Base-by-base conservation (phyloP, 2,888 invertebrate genomes). In the Cryptocephalus primarius region DNA sequence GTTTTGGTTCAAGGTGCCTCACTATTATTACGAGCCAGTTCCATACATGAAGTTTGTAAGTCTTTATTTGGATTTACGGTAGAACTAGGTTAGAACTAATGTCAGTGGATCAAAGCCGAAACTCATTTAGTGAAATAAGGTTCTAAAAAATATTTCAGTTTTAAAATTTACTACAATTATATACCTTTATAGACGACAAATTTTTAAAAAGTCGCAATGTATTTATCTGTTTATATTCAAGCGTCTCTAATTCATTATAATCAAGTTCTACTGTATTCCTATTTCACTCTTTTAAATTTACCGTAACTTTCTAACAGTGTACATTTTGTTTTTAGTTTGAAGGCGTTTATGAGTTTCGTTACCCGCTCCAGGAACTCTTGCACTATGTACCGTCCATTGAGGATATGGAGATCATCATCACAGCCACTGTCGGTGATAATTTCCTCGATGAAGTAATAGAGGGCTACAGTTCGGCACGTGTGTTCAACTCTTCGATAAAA, bases 301-400 rank as follows among this genome's bases (percentile, higher is more conserved):
- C 22, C 6, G 2, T 6, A 33, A 47, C 31, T 42, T 39, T 38
- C 36, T 42, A 4, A 39, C 2, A 11, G 2, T 36, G 4, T 36
- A 36, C 12, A 12, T 36, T 36, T 11, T 36, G 6, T 52, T 56
- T 66, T 43, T 69, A 88, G 86, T 94, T 94, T 68, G 82, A 88
- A 62, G 95, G 95, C 11, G 86, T 87, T 0, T 88, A 87, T 61
- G 79, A 85, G 59, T 95, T 95, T 67, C 79, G 79, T 56, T 93
- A 91, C 73, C 86, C 91, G 0, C 83, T 94, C 75, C 68, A 77
- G 10, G 92, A 94, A 58, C 67, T 93, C 10, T 71, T 82, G 9
- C 75, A 78, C 41, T 75, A 79, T 40, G 80, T 83, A 1, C 78
- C 84, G 0, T 75, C 75, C 0, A 68, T 84, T 43, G 85, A 85